Conservation (phyloP, 2,888 invertebrate genomes). For the Agrilus mali region DNA sequence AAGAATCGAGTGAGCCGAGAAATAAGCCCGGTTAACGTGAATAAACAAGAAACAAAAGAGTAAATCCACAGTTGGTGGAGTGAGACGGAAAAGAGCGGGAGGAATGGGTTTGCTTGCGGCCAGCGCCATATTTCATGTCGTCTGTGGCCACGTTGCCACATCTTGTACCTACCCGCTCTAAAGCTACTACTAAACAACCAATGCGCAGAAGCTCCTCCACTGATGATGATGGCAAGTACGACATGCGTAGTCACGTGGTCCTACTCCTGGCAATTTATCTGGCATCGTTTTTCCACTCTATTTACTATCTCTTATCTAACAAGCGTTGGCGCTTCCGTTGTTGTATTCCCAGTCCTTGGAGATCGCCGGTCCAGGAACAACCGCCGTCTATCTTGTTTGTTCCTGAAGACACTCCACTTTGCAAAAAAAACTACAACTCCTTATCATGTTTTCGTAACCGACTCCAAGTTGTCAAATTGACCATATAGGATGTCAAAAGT, state of each 20-base stretch:
- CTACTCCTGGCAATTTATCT: not conserved
- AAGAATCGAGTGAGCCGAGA: too few relatives aligned
- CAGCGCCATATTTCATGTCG: slow-evolving; percentile 32
- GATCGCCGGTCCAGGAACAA: too few relatives aligned
- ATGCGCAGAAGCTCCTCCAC: slow-evolving; percentile 4
- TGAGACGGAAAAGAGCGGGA: slow-evolving; percentile 21
- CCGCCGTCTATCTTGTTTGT: too few relatives aligned
- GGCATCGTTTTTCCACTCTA: not conserved
- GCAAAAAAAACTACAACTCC: too few relatives aligned
- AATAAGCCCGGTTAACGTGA: not conserved
- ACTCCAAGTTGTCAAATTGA: too few relatives aligned
- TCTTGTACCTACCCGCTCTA: slow-evolving; percentile 7
- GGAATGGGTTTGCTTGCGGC: slow-evolving; percentile 31
- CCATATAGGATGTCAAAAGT: too few relatives aligned
- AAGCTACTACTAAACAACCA: slow-evolving; percentile 14
- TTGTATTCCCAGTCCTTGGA: too few relatives aligned
- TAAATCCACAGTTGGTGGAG: slow-evolving; percentile 9
- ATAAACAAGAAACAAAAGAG: not conserved
- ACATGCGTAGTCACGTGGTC: slow-evolving; percentile 2
- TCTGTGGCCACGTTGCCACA: slow-evolving; percentile 28
- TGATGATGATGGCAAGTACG: not conserved
- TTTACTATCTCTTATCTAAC: too few relatives aligned
- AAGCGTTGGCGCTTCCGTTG: too few relatives aligned
- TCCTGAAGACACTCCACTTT: too few relatives aligned
- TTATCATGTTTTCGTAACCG: too few relatives aligned